These are phyloP conservation scores for Phainopepla nitens DNA, from an alignment of 2,113 vertebrate genomes.

Conservation along the genomic window DNA sequence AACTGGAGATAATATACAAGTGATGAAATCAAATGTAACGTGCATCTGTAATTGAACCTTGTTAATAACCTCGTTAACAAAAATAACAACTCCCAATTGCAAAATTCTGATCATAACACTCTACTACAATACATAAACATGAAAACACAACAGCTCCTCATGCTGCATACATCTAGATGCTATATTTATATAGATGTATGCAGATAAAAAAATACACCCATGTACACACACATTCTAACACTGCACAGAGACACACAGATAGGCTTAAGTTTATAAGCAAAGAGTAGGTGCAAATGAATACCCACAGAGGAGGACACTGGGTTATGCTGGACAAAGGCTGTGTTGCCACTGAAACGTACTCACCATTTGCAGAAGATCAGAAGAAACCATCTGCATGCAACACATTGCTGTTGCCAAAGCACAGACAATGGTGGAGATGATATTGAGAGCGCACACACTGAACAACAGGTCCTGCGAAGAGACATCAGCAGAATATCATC, in stretches of 20 bases:
- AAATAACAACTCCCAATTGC: not conserved
- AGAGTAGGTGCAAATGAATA: not conserved
- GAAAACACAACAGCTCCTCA: not conserved
- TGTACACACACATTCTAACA: not conserved
- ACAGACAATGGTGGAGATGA: constrained; percentile 97
- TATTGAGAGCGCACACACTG: constrained; percentile 95
- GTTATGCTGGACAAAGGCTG: not conserved
- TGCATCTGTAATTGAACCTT: not conserved
- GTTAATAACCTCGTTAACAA: not conserved
- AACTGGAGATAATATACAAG: not conserved
- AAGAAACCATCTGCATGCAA: constrained; percentile 99
- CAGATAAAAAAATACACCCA: not conserved
- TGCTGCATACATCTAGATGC: not conserved
- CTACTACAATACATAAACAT: not conserved
- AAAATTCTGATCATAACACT: not conserved
- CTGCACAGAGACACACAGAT: not conserved
- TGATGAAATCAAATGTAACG: not conserved
- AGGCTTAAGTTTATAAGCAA: not conserved
- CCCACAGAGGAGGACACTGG: not conserved
- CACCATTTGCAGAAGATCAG: constrained; percentile 97
- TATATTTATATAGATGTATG: not conserved
- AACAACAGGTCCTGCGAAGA: constrained; percentile 90
- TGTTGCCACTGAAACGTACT: constrained; percentile 64
- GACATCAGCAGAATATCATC: constrained; percentile 38
- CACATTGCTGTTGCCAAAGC: constrained; percentile 97